Conservation (phyloP, 1,140 invertebrate genomes). For the Bombus haemorrhoidalis region DNA sequence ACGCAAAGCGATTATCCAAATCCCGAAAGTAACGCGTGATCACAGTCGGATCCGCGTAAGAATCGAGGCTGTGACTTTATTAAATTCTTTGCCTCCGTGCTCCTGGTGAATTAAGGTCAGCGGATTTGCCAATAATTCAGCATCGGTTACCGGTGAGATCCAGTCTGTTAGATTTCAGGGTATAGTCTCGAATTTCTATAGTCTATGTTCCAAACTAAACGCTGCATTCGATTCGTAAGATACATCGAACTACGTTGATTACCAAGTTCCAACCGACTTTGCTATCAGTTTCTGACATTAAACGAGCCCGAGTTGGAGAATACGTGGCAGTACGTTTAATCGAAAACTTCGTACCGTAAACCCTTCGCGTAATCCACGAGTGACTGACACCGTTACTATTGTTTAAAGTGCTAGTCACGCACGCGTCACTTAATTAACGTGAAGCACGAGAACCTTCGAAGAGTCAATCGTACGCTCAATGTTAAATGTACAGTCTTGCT, state of each 20-base stretch:
- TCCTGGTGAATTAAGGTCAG: constrained; percentile 51
- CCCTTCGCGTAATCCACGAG: not conserved
- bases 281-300: constrained; percentile 35
- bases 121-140: constrained; percentile 46
- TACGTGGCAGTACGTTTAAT: not conserved
- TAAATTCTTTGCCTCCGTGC: constrained; percentile 38
- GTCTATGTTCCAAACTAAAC: constrained; percentile 30
- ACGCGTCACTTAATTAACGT: not conserved
- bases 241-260: not conserved
- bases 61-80: constrained; percentile 30
- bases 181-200: constrained; percentile 8
- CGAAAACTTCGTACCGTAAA: not conserved
- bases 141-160: constrained; percentile 32
- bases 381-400: no score
- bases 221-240: constrained; percentile 11
- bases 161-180: constrained; percentile 23
- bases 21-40: constrained; percentile 14
- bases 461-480: not conserved
- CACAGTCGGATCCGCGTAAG: not conserved
- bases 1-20: not conserved
- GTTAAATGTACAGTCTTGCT: no score
- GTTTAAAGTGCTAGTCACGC: not conserved
- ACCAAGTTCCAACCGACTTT: constrained; percentile 21
- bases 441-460: not conserved
- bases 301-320: constrained; percentile 6